Evolutionary conservation across 2,888 invertebrate species (phyloP).

Genomic region (Crossocerus cetratus): DNA sequence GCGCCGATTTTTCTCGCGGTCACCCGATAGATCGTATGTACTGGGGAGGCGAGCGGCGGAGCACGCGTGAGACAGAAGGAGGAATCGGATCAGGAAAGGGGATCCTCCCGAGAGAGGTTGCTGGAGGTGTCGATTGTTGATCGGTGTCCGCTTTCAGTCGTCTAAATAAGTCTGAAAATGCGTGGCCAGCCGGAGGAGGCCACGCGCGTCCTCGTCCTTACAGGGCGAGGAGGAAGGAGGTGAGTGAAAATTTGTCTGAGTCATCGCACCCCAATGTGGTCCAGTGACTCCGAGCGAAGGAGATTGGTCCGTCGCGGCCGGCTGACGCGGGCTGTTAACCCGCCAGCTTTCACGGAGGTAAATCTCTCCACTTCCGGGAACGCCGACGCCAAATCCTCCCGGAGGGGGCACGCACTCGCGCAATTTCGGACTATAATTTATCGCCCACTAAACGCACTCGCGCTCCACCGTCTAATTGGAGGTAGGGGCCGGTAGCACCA

Average conservation of each 20-base stretch:
- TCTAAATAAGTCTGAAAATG: conserved; percentile 30
- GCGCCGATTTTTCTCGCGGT: conserved; percentile 48
- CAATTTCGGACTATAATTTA: too few species aligned
- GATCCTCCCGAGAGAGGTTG: conserved; percentile 22
- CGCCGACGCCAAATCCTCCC: neutral
- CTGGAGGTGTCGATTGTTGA: conserved; percentile 43
- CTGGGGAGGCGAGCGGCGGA: conserved; percentile 34
- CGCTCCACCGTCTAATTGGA: too few species aligned
- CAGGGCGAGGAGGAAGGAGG: conserved; percentile 4
- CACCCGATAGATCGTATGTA: conserved; percentile 48
- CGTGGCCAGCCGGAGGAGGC: neutral
- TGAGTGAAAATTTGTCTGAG: conserved; percentile 17
- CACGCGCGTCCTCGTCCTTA: conserved; percentile 20
- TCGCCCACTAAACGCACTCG: too few species aligned
- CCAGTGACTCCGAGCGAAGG: conserved; percentile 8
- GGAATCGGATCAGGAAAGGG: conserved; percentile 38
- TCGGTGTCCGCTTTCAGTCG: conserved; percentile 50
- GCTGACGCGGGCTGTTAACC: conserved; percentile 22
- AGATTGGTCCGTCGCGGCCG: conserved; percentile 5
- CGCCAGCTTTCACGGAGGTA: conserved; percentile 33
- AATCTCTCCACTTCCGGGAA: conserved; percentile 19
- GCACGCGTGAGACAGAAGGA: conserved; percentile 36
- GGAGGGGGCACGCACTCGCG: too few species aligned
- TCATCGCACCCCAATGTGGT: conserved; percentile 20
- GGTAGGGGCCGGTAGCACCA: too few species aligned